A percentile compares a stretch with the other conserved stretches of the same genome.
These are phyloP conservation scores for Narcine bancroftii DNA, from an alignment of 2,113 vertebrate species.

Conservation along the genomic window DNA sequence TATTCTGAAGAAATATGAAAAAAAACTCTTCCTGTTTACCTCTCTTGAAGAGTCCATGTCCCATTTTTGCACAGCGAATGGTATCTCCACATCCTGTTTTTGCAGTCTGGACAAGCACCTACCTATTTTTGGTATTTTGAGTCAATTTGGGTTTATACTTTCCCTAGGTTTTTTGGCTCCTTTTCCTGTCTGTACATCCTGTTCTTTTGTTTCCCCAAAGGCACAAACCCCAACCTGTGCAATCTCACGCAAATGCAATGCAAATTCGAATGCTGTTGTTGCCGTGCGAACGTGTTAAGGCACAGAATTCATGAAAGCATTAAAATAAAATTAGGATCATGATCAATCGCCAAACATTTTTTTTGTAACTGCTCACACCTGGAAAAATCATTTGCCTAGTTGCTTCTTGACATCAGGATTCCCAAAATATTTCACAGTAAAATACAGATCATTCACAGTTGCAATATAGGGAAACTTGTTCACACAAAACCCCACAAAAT, in stretches of 20 bases:
- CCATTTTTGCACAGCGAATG: not conserved
- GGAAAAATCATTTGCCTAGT: not conserved
- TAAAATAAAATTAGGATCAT: not conserved
- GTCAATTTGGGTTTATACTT: not conserved
- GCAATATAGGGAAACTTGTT: not conserved
- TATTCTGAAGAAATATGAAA: not conserved
- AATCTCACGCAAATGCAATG: not conserved
- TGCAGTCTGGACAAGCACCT: not conserved
- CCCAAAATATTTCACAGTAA: not conserved
- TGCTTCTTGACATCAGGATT: not conserved
- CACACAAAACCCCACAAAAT: not conserved
- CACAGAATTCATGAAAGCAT: not conserved
- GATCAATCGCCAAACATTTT: not conserved
- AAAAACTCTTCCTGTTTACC: constrained; percentile 5
- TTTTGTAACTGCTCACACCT: not conserved
- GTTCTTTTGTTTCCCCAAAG: not conserved
- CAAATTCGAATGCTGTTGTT: too few species aligned
- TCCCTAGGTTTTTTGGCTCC: not conserved
- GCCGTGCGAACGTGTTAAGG: too few species aligned
- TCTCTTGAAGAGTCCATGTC: not conserved
- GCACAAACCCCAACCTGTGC: not conserved
- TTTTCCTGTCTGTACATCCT: not conserved
- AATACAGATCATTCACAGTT: not conserved
- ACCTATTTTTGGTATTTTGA: not conserved
- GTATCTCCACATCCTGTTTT: constrained; percentile 34